Evolutionary conservation across 2,113 vertebrate genomes (phyloP).

Genomic region (Hydrochoerus hydrochaeris): DNA sequence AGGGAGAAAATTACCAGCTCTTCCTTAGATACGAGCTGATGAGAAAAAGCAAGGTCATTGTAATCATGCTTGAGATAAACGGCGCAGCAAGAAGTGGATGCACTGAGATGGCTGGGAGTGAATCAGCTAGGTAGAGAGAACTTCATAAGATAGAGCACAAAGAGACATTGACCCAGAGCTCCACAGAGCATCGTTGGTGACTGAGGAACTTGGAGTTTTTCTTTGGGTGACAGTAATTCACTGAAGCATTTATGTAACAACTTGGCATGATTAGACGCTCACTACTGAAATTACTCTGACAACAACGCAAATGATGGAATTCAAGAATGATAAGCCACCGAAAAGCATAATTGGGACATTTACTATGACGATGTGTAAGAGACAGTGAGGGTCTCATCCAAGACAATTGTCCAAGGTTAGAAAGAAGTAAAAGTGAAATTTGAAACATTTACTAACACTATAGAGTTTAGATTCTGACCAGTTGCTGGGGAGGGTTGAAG

Average conservation of each 20-base stretch:
- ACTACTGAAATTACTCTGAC: neutral
- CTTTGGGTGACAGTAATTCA: neutral
- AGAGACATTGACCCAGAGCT: neutral
- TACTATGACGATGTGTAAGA: neutral
- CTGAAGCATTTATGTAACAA: neutral
- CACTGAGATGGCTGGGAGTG: fast-evolving
- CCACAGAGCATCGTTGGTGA: neutral
- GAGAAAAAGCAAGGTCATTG: neutral
- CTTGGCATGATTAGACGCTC: neutral
- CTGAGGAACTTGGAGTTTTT: neutral
- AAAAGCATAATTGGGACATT: neutral
- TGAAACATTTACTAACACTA: neutral
- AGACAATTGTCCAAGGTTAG: no score
- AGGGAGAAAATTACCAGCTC: neutral
- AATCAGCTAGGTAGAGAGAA: neutral
- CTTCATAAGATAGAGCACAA: neutral
- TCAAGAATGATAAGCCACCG: neutral
- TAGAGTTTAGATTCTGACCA: neutral
- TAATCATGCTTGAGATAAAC: neutral
- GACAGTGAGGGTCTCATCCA: neutral
- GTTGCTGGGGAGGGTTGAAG: neutral
- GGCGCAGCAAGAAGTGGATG: neutral
- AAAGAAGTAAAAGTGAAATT: neutral
- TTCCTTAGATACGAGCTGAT: neutral
- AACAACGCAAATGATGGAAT: neutral